phyloP scores from a whole-genome alignment of 2,888 invertebrate species.

The Macaria notata region DNA sequence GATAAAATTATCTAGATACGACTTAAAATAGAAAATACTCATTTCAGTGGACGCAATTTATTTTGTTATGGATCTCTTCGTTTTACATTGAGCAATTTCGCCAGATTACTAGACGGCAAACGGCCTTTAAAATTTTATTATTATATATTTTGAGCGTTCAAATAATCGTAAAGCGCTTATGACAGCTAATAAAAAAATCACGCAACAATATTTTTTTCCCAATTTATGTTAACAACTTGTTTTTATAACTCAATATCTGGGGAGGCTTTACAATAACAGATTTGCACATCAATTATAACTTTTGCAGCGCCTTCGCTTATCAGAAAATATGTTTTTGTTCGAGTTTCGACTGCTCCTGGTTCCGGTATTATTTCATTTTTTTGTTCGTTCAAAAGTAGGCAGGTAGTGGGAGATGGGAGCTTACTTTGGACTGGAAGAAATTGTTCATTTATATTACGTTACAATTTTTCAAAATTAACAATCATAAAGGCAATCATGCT shows the following conservation, averaged over 20 bases:
- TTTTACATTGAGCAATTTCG: conserved; percentile 56
- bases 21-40: conserved; percentile 23
- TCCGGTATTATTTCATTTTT: conserved; percentile 22
- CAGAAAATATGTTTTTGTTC: conserved; percentile 31
- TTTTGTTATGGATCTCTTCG: conserved; percentile 43
- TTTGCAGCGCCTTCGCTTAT: conserved; percentile 49
- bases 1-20: conserved; percentile 20
- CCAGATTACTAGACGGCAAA: conserved; percentile 60
- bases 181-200: conserved; percentile 69
- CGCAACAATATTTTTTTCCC: conserved; percentile 69
- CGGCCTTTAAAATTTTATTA: conserved; percentile 71
- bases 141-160: conserved; percentile 66
- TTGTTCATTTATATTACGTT: too few species aligned
- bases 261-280: conserved; percentile 65
- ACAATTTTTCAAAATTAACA: too few species aligned
- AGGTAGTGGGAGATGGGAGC: conserved; percentile 3
- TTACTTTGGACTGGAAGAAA: background rate
- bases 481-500: too few species aligned
- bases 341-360: conserved; percentile 20
- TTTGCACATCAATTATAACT: conserved; percentile 71
- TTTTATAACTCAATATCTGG: conserved; percentile 72
- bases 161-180: conserved; percentile 77
- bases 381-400: conserved; percentile 21
- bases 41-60: conserved; percentile 39
- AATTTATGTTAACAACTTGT: conserved; percentile 76